A percentile compares a stretch with the other conserved stretches of the same genome.
These are phyloP conservation scores for Forbesichthys agassizii DNA, from an alignment of 2,113 vertebrate genomes.

Conservation along the genomic window DNA sequence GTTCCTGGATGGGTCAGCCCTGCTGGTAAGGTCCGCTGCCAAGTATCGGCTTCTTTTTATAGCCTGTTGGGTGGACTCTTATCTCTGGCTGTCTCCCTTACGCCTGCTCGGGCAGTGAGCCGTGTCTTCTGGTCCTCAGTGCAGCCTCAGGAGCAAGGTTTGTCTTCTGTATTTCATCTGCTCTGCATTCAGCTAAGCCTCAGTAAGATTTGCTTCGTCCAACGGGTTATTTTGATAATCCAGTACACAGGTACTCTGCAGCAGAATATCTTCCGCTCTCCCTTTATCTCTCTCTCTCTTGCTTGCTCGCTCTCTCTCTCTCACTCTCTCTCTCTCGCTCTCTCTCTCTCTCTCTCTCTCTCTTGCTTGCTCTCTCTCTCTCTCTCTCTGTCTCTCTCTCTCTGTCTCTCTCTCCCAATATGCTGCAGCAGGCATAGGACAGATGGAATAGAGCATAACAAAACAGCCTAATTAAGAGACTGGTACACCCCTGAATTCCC, in stretches of 20 bases:
- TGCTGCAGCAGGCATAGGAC: constrained; percentile 50
- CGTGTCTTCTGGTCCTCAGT: constrained; percentile 1
- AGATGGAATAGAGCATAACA: constrained; percentile 64
- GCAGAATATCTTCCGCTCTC: constrained; percentile 5
- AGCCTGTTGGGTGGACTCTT: constrained; percentile 15
- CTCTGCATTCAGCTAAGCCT: constrained; percentile 24
- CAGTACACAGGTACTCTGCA: constrained; percentile 39
- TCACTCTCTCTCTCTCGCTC: background rate
- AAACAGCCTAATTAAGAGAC: constrained; percentile 72
- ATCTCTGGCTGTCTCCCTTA: background rate
- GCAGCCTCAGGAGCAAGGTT: constrained; percentile 12
- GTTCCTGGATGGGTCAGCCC: constrained; percentile 2
- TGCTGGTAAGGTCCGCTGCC: constrained; percentile 16
- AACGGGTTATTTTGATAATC: constrained; percentile 43
- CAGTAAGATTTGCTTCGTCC: constrained; percentile 37
- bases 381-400: background rate
- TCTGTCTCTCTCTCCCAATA: constrained; percentile 14
- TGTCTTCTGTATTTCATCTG: constrained; percentile 33
- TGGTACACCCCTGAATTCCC: constrained; percentile 63
- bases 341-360: background rate
- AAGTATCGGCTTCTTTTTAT: constrained; percentile 15
- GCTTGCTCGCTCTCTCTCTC: background rate
- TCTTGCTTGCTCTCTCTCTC: constrained; percentile 1
- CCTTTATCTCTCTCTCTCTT: background rate
- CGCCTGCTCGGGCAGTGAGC: background rate